phyloP scores from a whole-genome alignment of 1,140 invertebrate species.

The Drosophila sucinea region DNA sequence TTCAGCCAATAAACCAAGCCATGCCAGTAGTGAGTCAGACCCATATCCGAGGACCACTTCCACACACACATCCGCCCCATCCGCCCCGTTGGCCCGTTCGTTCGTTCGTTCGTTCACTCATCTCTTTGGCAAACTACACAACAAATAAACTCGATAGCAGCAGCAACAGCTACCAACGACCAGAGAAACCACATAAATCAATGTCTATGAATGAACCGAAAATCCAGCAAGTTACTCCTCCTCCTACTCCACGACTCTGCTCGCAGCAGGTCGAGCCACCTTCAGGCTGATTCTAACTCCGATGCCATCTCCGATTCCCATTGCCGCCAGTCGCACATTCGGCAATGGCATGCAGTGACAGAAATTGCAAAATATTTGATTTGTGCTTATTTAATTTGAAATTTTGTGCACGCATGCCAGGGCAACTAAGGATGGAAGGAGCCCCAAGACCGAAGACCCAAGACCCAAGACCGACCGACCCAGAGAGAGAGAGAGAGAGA shows the following conservation, averaged over 20 bases:
- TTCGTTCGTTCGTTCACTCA: conserved; percentile 1
- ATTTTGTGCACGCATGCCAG: conserved; percentile 45
- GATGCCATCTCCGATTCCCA: conserved; percentile 11
- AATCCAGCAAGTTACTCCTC: not conserved
- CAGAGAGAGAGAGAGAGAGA: not conserved
- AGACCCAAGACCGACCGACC: not conserved
- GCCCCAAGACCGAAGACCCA: not conserved
- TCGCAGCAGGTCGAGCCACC: not conserved
- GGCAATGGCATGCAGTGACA: conserved; percentile 59
- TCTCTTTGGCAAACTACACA: conserved; percentile 14
- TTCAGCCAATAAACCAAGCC: conserved; percentile 63
- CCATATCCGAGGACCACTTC: conserved; percentile 43
- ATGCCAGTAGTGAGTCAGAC: not conserved
- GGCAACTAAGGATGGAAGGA: conserved; percentile 22
- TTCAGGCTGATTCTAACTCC: not conserved
- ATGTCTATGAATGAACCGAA: conserved; percentile 50
- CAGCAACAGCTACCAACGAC: conserved; percentile 33
- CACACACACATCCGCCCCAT: conserved; percentile 8
- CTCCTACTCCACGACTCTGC: not conserved
- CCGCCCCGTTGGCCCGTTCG: too few relatives aligned
- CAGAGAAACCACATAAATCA: conserved; percentile 73
- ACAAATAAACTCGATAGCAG: conserved; percentile 33
- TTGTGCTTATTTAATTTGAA: conserved; percentile 80
- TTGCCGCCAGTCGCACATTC: conserved; percentile 15
- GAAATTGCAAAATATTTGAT: conserved; percentile 77